A percentile compares a stretch with the other conserved stretches of the same genome.
phyloP scores from a whole-genome alignment of 2,113 vertebrate species.

The Malurus alboscapulatus region DNA sequence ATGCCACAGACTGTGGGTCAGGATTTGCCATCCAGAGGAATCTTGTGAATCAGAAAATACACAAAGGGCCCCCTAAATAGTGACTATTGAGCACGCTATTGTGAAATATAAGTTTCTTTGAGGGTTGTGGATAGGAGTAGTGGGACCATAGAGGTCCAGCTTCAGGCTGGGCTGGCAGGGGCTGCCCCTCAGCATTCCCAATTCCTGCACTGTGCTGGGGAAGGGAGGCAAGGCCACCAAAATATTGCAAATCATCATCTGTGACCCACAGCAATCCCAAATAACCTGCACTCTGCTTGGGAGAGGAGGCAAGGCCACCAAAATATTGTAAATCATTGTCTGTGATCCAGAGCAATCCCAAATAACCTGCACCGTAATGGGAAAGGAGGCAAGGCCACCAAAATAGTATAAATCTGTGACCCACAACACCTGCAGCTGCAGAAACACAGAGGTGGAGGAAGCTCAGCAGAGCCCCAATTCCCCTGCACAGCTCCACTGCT shows the following conservation, averaged over 20 bases:
- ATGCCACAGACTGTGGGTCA: not conserved
- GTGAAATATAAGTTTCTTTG: not conserved
- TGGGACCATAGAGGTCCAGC: not conserved
- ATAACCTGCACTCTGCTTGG: too few relatives aligned
- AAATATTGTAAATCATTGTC: too few relatives aligned
- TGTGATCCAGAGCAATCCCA: too few relatives aligned
- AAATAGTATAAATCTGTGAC: too few relatives aligned
- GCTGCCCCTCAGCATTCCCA: not conserved
- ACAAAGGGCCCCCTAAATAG: not conserved
- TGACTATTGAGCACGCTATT: not conserved
- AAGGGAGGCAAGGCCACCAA: not conserved
- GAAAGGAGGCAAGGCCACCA: too few relatives aligned
- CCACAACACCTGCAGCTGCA: not conserved
- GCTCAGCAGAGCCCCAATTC: not conserved
- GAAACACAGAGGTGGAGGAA: not conserved
- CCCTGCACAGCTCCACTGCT: not conserved
- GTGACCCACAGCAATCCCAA: not conserved
- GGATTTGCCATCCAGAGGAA: not conserved
- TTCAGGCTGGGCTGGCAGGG: not conserved
- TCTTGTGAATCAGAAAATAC: not conserved
- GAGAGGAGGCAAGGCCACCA: too few relatives aligned
- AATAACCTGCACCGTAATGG: too few relatives aligned
- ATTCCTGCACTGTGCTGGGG: not conserved
- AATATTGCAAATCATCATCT: not conserved
- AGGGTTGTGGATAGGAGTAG: accelerated